These are phyloP conservation scores for Caenorhabditis sp. DNA, from an alignment of 2,888 invertebrate genomes.

Conservation along the genomic window DNA sequence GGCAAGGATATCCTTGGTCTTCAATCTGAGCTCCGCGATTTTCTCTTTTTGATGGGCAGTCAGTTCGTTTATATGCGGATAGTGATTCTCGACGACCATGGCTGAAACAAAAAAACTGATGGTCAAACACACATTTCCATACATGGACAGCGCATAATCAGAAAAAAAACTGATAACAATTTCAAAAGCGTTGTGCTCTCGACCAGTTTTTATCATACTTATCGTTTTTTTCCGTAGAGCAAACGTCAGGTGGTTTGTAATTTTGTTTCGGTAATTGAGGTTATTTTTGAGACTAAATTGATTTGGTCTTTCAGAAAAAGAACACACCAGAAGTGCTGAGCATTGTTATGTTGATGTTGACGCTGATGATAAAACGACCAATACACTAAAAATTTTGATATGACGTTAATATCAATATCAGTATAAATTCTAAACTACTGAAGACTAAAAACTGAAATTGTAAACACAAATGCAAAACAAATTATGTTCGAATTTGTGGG, in stretches of 20 bases:
- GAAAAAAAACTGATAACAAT: slow-evolving; percentile 48
- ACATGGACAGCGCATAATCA: slow-evolving; percentile 21
- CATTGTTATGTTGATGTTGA: slow-evolving; percentile 7
- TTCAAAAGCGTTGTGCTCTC: slow-evolving; percentile 37
- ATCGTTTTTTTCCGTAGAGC: slow-evolving; percentile 31
- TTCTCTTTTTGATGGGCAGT: slow-evolving; percentile 65
- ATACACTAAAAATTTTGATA: slow-evolving; percentile 37
- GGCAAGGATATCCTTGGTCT: slow-evolving; percentile 51
- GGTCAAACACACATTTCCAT: slow-evolving; percentile 34
- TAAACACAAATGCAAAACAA: slow-evolving; percentile 3
- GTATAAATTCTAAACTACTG: no score
- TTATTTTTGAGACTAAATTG: no score
- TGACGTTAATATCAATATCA: slow-evolving; percentile 9
- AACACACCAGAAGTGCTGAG: slow-evolving; percentile 20
- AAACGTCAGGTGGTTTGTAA: slow-evolving; percentile 39
- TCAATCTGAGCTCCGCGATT: slow-evolving; percentile 65
- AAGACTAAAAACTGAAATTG: slow-evolving; percentile 19
- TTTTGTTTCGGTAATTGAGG: slow-evolving; percentile 25
- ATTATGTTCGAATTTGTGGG: neutral
- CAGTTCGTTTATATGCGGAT: slow-evolving; percentile 58
- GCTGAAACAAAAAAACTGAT: slow-evolving; percentile 37
- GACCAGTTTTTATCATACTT: slow-evolving; percentile 53
- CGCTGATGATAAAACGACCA: slow-evolving; percentile 6
- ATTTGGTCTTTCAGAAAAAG: no score
- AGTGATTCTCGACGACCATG: slow-evolving; percentile 67